These are phyloP conservation scores for Phalangium opilio DNA, from an alignment of 2,888 invertebrate species.

Conservation along the genomic window DNA sequence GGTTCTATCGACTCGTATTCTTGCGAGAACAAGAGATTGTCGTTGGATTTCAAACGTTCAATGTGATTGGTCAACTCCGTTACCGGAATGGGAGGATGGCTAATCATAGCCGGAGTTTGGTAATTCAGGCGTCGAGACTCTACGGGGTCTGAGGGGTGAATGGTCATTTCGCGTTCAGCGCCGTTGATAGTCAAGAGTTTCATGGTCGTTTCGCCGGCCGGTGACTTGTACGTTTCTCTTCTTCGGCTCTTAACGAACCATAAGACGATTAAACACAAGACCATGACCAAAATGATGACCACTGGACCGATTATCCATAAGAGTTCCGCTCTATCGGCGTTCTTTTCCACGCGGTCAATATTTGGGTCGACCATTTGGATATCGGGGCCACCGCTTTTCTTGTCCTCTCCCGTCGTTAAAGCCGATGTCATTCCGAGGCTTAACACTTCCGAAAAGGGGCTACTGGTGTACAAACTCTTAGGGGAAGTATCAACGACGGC, in stretches of 20 bases:
- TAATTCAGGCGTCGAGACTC: conserved; percentile 89
- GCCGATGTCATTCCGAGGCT: conserved; percentile 44
- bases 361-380: conserved; percentile 10
- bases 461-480: conserved; percentile 82
- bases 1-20: conserved; percentile 98
- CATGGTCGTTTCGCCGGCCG: conserved; percentile 22
- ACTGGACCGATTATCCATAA: conserved; percentile 15
- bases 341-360: conserved; percentile 11
- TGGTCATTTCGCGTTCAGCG: conserved; percentile 12
- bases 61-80: conserved; percentile 87
- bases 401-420: neutral
- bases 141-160: conserved; percentile 54
- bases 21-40: conserved; percentile 93
- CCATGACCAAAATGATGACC: conserved; percentile 11
- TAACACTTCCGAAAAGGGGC: conserved; percentile 78
- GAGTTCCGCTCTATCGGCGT: conserved; percentile 10
- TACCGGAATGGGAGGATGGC: conserved; percentile 93
- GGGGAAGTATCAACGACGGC: conserved; percentile 90
- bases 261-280: conserved; percentile 9
- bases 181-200: conserved; percentile 20
- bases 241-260: conserved; percentile 15
- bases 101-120: conserved; percentile 93
- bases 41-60: conserved; percentile 83
- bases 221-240: conserved; percentile 13
- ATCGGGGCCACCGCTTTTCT: too few relatives aligned